phyloP scores from a whole-genome alignment of 37 sponge, comb jelly and placozoan species.

The Dysidea cf. avara region DNA sequence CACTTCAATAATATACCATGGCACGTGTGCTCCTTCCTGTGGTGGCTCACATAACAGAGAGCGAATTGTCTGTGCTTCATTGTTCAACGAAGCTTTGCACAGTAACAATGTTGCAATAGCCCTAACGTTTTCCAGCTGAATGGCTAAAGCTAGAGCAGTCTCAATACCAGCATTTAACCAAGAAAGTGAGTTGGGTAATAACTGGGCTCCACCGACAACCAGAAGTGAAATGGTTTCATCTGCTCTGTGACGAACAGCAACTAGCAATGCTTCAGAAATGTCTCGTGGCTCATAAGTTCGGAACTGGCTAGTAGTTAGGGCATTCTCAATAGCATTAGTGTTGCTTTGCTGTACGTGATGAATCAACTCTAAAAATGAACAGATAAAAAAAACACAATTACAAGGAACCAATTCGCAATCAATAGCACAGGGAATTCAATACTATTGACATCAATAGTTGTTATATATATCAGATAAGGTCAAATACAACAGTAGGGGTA shows the following conservation, averaged over 20 bases:
- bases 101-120: slow-evolving; percentile 72
- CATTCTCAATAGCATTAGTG: slow-evolving; percentile 25
- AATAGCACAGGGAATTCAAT: background rate
- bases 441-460: too few relatives aligned
- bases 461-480: too few relatives aligned
- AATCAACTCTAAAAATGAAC: slow-evolving; percentile 32
- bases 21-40: slow-evolving; percentile 16
- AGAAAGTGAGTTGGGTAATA: background rate
- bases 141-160: slow-evolving; percentile 62
- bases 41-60: slow-evolving; percentile 76
- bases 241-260: slow-evolving; percentile 45
- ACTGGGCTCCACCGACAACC: slow-evolving; percentile 56
- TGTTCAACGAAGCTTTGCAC: slow-evolving; percentile 66
- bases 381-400: background rate
- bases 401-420: background rate
- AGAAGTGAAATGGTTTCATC: slow-evolving; percentile 41
- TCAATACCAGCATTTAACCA: background rate
- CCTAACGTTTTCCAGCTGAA: slow-evolving; percentile 63
- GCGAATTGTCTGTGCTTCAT: slow-evolving; percentile 44
- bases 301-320: slow-evolving; percentile 1
- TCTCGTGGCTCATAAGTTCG: slow-evolving; percentile 31
- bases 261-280: slow-evolving; percentile 71
- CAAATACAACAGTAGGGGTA: too few relatives aligned
- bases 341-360: slow-evolving; percentile 14
- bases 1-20: slow-evolving; percentile 69